Evolutionary conservation across 2,797 vertebrate species (phyloP).

Genomic region (Percopsis omiscomaycus): DNA sequence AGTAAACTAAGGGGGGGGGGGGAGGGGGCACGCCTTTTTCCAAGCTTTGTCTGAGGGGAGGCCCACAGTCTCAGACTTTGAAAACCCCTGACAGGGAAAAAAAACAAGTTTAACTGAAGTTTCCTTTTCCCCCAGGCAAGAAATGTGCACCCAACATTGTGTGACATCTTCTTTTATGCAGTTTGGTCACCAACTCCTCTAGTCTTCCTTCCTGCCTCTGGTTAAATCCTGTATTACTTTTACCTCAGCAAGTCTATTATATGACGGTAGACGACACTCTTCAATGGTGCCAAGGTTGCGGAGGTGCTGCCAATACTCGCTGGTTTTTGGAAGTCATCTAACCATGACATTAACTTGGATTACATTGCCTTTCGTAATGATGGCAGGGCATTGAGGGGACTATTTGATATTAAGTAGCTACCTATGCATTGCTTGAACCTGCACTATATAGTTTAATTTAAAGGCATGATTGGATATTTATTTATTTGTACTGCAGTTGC

Average conservation of each 20-base stretch:
- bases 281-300: conserved; percentile 24
- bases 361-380: conserved; percentile 3
- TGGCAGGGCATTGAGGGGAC: background rate
- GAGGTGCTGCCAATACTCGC: conserved; percentile 13
- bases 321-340: conserved; percentile 16
- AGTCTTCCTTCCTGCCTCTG: conserved; percentile 29
- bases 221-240: conserved; percentile 28
- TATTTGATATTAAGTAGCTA: background rate
- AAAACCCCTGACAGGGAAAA: too few species aligned
- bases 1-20: too few species aligned
- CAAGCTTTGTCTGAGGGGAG: too few species aligned
- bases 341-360: conserved; percentile 14
- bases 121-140: background rate
- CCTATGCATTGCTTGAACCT: conserved; percentile 14
- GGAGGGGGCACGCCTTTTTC: too few species aligned
- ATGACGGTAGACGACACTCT: conserved; percentile 45
- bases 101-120: background rate
- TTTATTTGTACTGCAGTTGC: background rate
- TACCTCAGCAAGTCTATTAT: conserved; percentile 51
- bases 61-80: too few species aligned
- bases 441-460: background rate
- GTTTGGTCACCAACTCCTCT: conserved; percentile 37
- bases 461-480: background rate
- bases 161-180: conserved; percentile 18
- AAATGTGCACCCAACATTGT: background rate